Conservation (phyloP, 2,113 vertebrate species). For the Pungitius pungitius region DNA sequence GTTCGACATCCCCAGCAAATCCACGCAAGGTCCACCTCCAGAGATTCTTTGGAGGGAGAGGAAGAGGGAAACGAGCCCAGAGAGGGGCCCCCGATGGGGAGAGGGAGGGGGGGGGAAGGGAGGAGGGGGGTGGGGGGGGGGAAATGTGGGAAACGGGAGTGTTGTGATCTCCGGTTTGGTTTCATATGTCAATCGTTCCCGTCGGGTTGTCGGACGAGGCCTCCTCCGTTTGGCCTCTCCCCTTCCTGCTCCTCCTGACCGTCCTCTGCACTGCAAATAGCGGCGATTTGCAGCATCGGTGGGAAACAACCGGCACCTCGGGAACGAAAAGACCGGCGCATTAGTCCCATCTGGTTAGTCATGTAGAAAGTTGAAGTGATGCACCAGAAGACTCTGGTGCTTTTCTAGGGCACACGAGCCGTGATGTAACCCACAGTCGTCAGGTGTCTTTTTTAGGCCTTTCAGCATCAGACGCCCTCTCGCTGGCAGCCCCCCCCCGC, state of each 20-base stretch:
- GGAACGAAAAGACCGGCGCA: conserved; percentile 47
- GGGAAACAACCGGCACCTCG: conserved; percentile 43
- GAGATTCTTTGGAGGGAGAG: conserved; percentile 80
- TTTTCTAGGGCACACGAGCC: conserved; percentile 55
- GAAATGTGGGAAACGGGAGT: conserved; percentile 38
- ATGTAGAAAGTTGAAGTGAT: conserved; percentile 59
- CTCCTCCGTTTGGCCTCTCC: conserved; percentile 1
- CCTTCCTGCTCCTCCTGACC: conserved; percentile 46
- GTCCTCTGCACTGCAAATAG: conserved; percentile 65
- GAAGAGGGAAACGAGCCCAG: conserved; percentile 51
- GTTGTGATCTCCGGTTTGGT: conserved; percentile 72
- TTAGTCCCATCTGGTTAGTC: conserved; percentile 64
- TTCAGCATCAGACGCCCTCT: conserved; percentile 53
- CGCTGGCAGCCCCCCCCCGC: conserved; percentile 48
- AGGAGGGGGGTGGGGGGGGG: conserved; percentile 20
- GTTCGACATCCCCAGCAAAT: conserved; percentile 95
- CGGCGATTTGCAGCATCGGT: conserved; percentile 59
- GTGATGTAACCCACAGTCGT: conserved; percentile 61
- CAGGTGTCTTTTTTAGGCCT: conserved; percentile 61
- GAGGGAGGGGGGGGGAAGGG: conserved; percentile 28
- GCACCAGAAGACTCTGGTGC: conserved; percentile 39
- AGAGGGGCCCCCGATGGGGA: conserved; percentile 53
- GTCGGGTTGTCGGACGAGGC: conserved; percentile 40
- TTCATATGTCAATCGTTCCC: conserved; percentile 64
- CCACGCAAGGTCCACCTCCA: conserved; percentile 89